These are phyloP conservation scores for Stigmatopora nigra DNA, from an alignment of 2,113 vertebrate species.

Conservation along the genomic window DNA sequence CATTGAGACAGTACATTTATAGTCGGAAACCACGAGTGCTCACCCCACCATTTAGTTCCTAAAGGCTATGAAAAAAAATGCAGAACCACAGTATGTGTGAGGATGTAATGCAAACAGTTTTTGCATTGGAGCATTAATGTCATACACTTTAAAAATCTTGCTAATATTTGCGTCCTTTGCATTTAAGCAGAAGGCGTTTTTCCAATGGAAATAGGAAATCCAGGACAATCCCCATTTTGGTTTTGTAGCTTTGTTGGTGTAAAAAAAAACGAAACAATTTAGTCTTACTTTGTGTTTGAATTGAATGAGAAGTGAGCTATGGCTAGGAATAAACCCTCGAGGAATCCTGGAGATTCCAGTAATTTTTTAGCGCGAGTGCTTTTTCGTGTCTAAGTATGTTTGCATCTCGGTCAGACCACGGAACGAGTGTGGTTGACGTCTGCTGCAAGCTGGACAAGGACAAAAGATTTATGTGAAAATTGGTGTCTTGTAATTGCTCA, in stretches of 20 bases:
- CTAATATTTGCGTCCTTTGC: constrained; percentile 19
- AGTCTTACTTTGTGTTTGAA: constrained; percentile 10
- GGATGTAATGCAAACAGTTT: constrained; percentile 4
- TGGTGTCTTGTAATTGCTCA: constrained; percentile 30
- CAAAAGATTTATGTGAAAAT: constrained; percentile 30
- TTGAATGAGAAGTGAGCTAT: constrained; percentile 18
- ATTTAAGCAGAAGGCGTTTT: constrained; percentile 21
- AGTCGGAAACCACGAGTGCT: constrained; percentile 36
- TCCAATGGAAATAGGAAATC: constrained; percentile 15
- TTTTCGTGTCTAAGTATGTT: constrained; percentile 5
- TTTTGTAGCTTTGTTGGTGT: not conserved
- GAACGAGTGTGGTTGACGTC: constrained; percentile 10
- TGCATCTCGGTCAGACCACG: constrained; percentile 29
- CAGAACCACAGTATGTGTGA: constrained; percentile 6
- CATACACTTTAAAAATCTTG: constrained; percentile 10
- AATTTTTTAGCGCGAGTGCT: constrained; percentile 13
- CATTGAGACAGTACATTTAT: constrained; percentile 33
- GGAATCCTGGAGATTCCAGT: constrained; percentile 32
- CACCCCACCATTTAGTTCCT: constrained; percentile 13
- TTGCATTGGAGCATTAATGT: not conserved
- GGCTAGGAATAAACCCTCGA: constrained; percentile 32
- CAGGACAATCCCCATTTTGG: constrained; percentile 24
- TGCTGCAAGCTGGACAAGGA: constrained; percentile 17
- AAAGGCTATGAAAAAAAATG: constrained; percentile 13
- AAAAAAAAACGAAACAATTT: constrained; percentile 1